Evolutionary conservation across 2,113 vertebrate species (phyloP), one percentile per base, ranked within the genome.

Genomic region (Scalopus aquaticus): DNA sequence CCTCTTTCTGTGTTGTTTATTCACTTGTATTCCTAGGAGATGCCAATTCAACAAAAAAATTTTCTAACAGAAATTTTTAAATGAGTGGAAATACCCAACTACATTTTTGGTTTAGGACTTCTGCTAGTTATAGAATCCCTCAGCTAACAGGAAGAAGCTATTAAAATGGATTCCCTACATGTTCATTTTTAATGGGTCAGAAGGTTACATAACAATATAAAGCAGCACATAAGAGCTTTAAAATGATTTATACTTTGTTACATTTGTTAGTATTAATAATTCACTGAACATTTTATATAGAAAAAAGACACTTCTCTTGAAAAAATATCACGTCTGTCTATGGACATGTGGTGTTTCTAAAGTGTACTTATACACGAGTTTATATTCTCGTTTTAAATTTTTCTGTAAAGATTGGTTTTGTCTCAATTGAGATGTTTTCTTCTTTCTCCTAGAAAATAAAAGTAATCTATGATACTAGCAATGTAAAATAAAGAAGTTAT

Each of bases 201-300:
- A 92, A 93, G 73, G 51, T 54, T 76, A 62, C 37, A 77, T 88
- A 96, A 94, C 46, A 81, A 93, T 94, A 92, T 95, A 88, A 93
- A 96, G 64, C 80, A 95, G 44, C 67, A 92, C 90, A 93, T 44
- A 51, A 85, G 35, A 87, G 60, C n/a, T 97, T 94, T 96, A 96
- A 96, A 26, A 56, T 93, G 90, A 95, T 95, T 84, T 78, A 88
- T 92, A 37, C 39, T 82, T 96, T 92, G 65, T 95, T 88, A 81
- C 62, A 72, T 95, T 96, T 97, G 95, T 96, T 96, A 96, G 91
- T 95, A 79, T 80, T 94, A 96, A 95, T 96, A 96, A 90, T 56
- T 20, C 84, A 86, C 60, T 93, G 76, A 94, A 79, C 24, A 72
- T 81, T 93, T 95, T 84, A 94, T 78, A 35, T 49, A 77, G 62